phyloP scores from a whole-genome alignment of 2,888 invertebrate genomes.

The Agrilus cyanescens region DNA sequence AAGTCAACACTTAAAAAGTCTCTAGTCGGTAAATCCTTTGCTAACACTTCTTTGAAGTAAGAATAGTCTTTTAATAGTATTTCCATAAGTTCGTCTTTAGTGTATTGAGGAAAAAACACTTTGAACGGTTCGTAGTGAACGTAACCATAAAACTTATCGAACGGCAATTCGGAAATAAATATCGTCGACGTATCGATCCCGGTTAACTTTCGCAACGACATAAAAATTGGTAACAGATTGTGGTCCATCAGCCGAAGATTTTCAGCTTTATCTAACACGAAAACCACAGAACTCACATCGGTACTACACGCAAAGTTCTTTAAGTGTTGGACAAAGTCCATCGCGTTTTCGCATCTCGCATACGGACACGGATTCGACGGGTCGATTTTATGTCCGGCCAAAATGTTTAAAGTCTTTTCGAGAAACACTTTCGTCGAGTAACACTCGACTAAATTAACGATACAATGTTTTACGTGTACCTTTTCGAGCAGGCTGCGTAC shows the following conservation, averaged over 20 bases:
- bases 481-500: constrained; percentile 46
- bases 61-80: constrained; percentile 38
- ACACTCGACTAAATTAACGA: constrained; percentile 73
- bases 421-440: constrained; percentile 64
- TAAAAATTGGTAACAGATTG: constrained; percentile 59
- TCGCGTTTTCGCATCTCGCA: constrained; percentile 54
- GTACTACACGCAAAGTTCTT: constrained; percentile 20
- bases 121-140: constrained; percentile 60
- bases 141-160: constrained; percentile 68
- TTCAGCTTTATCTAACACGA: constrained; percentile 74
- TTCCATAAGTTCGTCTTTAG: constrained; percentile 50
- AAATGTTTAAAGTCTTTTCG: constrained; percentile 57
- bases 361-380: constrained; percentile 30
- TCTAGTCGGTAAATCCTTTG: constrained; percentile 18
- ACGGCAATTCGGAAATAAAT: constrained; percentile 64
- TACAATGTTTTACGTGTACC: constrained; percentile 46
- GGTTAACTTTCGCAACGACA: constrained; percentile 63
- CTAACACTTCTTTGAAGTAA: constrained; percentile 19
- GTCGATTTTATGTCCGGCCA: constrained; percentile 36
- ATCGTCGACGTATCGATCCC: constrained; percentile 61
- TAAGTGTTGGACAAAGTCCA: constrained; percentile 46
- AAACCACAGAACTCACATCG: constrained; percentile 43
- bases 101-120: constrained; percentile 71
- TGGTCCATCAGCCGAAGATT: constrained; percentile 62
- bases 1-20: constrained; percentile 37